Base-by-base conservation (phyloP, 2,113 vertebrate genomes). In the Excalfactoria chinensis region DNA sequence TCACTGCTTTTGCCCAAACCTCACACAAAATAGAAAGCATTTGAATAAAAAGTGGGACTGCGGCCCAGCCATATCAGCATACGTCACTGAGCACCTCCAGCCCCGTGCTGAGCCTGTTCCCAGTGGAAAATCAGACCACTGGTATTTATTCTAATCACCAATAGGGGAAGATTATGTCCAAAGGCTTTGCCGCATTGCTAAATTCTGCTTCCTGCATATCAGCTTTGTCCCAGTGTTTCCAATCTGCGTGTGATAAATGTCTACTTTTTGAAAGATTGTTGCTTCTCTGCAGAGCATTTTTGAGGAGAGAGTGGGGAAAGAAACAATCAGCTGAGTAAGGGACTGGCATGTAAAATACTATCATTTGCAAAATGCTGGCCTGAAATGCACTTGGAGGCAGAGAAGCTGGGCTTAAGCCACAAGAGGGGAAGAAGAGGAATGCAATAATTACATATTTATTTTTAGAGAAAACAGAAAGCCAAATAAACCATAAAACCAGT, bases 301-400 rank as follows among this genome's bases (percentile, higher is more conserved):
- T 80, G 69, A 64, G 78, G 35, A 46, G 43, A 77, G 37, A 75
- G 23, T 64, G 40, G 35, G 60, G 34, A 66, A 88, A 85, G 66
- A 18, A 82, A 64, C 86, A 93, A 90, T 82, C 68, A 94, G 51
- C 53, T 84, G 80, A 92, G 70, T 85, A 84, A 97, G 68, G 93
- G 70, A 89, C 68, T 95, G 94, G 88, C 96, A 92, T 71, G 62
- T 72, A 96, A 96, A 97, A 87, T n/a, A 94, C 70, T 76, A 72
- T 67, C 60, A 94, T 94, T 96, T 94, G 90, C 70, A 94, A 84
- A 97, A 95, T 13, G 32, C 40, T 60, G 67, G 32, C 86, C 37
- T 35, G 14, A 60, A 85, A 85, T 2, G 7, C 81, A 71, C 86
- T 96, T 85, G 64, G 71, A 90, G 81, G 30, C 63, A 70, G 35